A percentile compares a stretch with the other conserved stretches of the same genome.
phyloP scores from a whole-genome alignment of 2,888 invertebrate genomes.

The Ischnus inquisitorius region DNA sequence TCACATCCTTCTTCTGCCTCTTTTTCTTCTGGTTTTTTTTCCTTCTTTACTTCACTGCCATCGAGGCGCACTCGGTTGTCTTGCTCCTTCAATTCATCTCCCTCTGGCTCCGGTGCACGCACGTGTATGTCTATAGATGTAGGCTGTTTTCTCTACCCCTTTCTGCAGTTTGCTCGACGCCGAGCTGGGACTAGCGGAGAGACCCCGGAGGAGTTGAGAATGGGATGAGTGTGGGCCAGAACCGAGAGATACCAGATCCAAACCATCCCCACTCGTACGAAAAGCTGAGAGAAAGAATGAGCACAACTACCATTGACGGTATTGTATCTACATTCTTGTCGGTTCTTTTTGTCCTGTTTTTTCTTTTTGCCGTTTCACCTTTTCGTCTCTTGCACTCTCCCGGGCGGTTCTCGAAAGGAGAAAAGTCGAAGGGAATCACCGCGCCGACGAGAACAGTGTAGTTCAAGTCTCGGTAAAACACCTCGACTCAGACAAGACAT shows the following conservation, averaged over 20 bases:
- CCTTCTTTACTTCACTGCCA: slow-evolving; percentile 43
- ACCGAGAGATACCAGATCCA: slow-evolving; percentile 36
- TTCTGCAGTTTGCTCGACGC: slow-evolving; percentile 5
- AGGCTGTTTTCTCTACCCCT: slow-evolving; percentile 36
- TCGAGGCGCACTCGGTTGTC: slow-evolving; percentile 36
- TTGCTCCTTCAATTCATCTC: slow-evolving; percentile 15
- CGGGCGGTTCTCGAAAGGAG: background rate
- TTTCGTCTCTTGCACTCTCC: background rate
- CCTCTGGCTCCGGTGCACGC: background rate
- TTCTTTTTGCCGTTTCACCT: background rate
- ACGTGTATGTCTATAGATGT: slow-evolving; percentile 11
- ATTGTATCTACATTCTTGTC: slow-evolving; percentile 26
- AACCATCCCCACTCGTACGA: slow-evolving; percentile 32
- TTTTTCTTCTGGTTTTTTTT: slow-evolving; percentile 31
- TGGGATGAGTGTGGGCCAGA: slow-evolving; percentile 38
- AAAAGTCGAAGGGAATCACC: slow-evolving; percentile 36
- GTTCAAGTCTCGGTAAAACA: slow-evolving; percentile 13
- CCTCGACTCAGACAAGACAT: slow-evolving; percentile 4
- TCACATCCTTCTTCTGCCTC: slow-evolving; percentile 7
- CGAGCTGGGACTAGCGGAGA: slow-evolving; percentile 21
- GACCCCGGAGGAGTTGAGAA: slow-evolving; percentile 9
- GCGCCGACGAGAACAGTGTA: slow-evolving; percentile 15
- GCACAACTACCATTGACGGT: slow-evolving; percentile 12
- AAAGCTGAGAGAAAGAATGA: slow-evolving; percentile 20
- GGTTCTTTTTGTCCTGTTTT: background rate